These are phyloP conservation scores for Pseudomugil tenellus DNA, from an alignment of 2,797 vertebrate species.

Conservation along the genomic window DNA sequence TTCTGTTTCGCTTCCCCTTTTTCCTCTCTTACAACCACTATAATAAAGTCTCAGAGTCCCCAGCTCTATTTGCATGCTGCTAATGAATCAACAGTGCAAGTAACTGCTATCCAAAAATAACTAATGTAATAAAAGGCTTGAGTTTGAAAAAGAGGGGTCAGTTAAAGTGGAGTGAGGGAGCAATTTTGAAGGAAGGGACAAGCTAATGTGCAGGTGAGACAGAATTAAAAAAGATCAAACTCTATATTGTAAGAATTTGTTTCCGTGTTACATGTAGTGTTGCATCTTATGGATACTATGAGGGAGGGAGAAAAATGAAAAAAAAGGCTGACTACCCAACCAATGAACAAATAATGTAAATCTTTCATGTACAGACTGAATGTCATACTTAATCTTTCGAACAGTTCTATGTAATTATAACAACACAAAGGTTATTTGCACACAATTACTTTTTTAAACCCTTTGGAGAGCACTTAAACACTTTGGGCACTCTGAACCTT, in stretches of 20 bases:
- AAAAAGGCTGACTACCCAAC: too few species aligned
- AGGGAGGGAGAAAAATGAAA: not conserved
- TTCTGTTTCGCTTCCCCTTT: constrained; percentile 12
- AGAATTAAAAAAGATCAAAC: constrained; percentile 33
- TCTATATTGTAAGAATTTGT: constrained; percentile 46
- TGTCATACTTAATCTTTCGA: not conserved
- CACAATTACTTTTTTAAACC: constrained; percentile 13
- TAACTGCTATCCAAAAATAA: constrained; percentile 68
- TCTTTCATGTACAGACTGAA: constrained; percentile 7
- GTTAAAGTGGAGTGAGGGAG: constrained; percentile 15
- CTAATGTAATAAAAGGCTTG: constrained; percentile 52
- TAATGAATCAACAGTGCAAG: constrained; percentile 66
- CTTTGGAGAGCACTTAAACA: constrained; percentile 8
- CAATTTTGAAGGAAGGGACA: not conserved
- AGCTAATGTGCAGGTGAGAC: constrained; percentile 17
- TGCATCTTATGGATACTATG: constrained; percentile 33
- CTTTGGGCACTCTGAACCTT: constrained; percentile 24
- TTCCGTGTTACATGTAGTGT: constrained; percentile 28
- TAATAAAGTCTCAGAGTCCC: constrained; percentile 48
- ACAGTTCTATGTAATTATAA: not conserved
- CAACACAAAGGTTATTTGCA: not conserved
- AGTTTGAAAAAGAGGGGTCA: constrained; percentile 23
- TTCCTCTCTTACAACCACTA: constrained; percentile 20
- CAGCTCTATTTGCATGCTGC: constrained; percentile 62
- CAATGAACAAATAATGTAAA: constrained; percentile 10